Evolutionary conservation across 2,113 vertebrate species (phyloP), one percentile per base, ranked within the genome.

Genomic region (Plectropomus leopardus): DNA sequence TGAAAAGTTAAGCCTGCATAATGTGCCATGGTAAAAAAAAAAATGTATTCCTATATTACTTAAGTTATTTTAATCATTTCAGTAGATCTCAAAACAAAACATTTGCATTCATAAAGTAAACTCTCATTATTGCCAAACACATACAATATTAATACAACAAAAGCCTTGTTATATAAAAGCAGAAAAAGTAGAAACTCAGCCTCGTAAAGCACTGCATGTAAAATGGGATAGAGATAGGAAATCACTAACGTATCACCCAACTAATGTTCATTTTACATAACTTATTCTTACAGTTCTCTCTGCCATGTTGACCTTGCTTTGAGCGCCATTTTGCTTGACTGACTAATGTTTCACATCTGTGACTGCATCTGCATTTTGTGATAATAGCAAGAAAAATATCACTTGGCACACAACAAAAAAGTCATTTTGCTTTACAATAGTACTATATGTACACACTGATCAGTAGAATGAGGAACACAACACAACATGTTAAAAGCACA

Each of bases 231-330:
- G 3, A 66, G 5, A 73, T 61, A 1, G 68, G 67, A 63, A 16
- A 70, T 72, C 5, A 53, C 0, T 30, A 14, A 61, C 3, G n/a
- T 57, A 4, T 59, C 8, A 53, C 14, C 45, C 21, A 34, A 48
- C 11, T 9, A 73, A 44, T 28, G 53, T 19, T 64, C 17, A 63
- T 54, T 71, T 67, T 54, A 55, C 28, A 36, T 13, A 26, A 70
- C 30, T 59, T 58, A n/a, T 70, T 67, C 76, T 26, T 63, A 51
- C 28, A 48, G 36, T 23, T 19, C 30, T 26, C 9, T 30, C 47
- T 5, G 2, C 70, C 69, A 71, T 78, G 78, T 78, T 90, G 83
- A 87, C 78, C 74, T 84, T 80, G 19, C 30, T 55, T 48, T 32
- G 40, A 51, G 61, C 42, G 74, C 72, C 47, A 45, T 58, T 87